Base-by-base conservation (phyloP, 2,797 vertebrate genomes). In the Coregonus sp. region DNA sequence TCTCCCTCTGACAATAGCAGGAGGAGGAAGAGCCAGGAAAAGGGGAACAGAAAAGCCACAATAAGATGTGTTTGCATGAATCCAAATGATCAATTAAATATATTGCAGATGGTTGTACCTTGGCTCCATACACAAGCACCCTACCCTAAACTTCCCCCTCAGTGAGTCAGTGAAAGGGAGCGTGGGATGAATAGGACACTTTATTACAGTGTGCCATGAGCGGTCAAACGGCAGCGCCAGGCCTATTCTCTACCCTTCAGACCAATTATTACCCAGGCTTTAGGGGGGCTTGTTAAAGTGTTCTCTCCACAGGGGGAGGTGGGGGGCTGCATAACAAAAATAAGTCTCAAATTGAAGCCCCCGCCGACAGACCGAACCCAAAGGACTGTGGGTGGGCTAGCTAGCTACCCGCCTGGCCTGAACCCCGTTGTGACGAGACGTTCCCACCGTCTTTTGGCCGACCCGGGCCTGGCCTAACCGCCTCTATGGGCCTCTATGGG, bases 301-400 rank as follows among this genome's bases (percentile, higher is more conserved):
- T 90, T 91, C 59, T 25, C 78, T 89, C 71, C 83, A 91, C 79
- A 11, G 4, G 70, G 20, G 69, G 52, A 56, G 74, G 63, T 2
- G 72, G 9, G 40, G 40, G 86, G 75, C 74, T 79, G 90, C 86
- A 90, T 91, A 87, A 92, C 91, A 93, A 92, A 93, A 93, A 87
- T 86, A 82, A 72, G 84, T 81, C 84, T 86, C 75, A 83, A 88
- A 78, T 92, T 92, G 93, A 93, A 85, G 68, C 81, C 82, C 73
- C 73, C 59, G 75, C 74, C 9, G 52, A 68, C 89, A 63, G 59
- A 63, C n/a, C 3, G 20, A 63, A 25, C 59, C 59, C 83, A 87
- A 84, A 82, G 91, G 92, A 92, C 88, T 92, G 95, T 97, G 96
- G 97, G 96, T 98, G 97, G 96, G 95, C 95, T 86, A 89, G 86